Base-by-base conservation (phyloP, 92 coral and sea anemone species). In the Montipora capitata region DNA sequence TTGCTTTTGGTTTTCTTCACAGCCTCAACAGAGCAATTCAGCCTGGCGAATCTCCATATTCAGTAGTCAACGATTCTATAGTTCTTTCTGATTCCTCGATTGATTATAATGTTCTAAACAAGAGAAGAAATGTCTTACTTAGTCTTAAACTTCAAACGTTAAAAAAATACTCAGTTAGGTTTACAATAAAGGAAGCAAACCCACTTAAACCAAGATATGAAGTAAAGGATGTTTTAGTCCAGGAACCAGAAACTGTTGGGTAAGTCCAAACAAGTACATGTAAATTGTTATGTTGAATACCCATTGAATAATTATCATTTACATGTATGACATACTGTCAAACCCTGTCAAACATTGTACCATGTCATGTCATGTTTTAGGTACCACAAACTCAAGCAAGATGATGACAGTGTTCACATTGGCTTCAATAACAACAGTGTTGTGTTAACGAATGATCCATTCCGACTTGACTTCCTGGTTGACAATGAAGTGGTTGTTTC, bases 401-500 rank as follows among this genome's bases (percentile, higher is more conserved):
- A 89, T 83, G 97, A 90, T 39, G 81, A 92, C 63, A 87, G 96
- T 73, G 80, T 95, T 41, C 99, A 97, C 66, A 83, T 97, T 71
- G 87, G 88, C 82, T 97, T 97, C 85, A 89, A 89, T 57, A 92
- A 92, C 92, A 95, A 89, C 76, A 94, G 97, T 80, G 81, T 97
- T 52, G 94, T 97, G 41, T 85, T 97, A 39, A 97, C 98, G 52
- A 92, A 67, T 84, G 80, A 92, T 40, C 99, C 99, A 14, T 91
- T 97, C 68, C 94, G 98, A n/a, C 77, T 97, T 68, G 99, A 97
- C 68, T 97, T 97, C 82, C 88, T 97, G 72, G 97, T 97, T 2
- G 96, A 86, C 43, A 94, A 95, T 88, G 97, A 97, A 83, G 96
- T 97, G 42, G 98, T 97, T 56, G 96, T 97, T 3, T 97, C 99